Evolutionary conservation across 2,888 invertebrate genomes (phyloP), one percentile per base, ranked within the genome.

Genomic region (Aplocera efformata): DNA sequence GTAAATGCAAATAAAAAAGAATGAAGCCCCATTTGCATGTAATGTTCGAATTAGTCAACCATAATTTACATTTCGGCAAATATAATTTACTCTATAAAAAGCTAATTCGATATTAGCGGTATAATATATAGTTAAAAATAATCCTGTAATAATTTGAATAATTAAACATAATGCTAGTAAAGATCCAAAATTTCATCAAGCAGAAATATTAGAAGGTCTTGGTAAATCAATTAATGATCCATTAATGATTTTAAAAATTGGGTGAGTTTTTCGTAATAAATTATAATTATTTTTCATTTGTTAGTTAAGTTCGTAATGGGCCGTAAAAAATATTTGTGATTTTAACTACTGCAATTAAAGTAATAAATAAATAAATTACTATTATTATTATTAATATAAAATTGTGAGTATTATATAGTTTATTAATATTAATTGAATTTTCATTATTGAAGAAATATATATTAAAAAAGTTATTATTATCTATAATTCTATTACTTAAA

Each of bases 111-210:
- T 86, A 79, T 92, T 89, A 7, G 92, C 88, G 9, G 89, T 89
- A 63, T 93, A 93, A 63, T 93, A 92, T 89, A 93, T 92, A 0
- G 93, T 90, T 83, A 93, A 67, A 70, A 94, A 92, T 68, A 94
- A 56, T 27, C 93, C 93, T 13, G 92, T 91, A 40, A 91, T 48
- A 79, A 93, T 91, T 91, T 94, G 93, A 43, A 89, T 86, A 42
- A 89, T 78, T 89, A 92, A 76, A 59, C 90, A 91, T 73, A 92
- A 45, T 28, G 90, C 91, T 85, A 92, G 57, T 60, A 92, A 53
- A 0, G 92, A 92, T 4, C 92, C 92, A 82, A 92, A 92, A 76
- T 93, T 93, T 91, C 93, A 93, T 88, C 89, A 89, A 22, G 74
- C 50, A 27, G 90, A 90, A 70, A 92, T 91, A 83, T 91, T 92